Conservation (phyloP, 2,888 invertebrate species). For the Epinotia brunnichana region DNA sequence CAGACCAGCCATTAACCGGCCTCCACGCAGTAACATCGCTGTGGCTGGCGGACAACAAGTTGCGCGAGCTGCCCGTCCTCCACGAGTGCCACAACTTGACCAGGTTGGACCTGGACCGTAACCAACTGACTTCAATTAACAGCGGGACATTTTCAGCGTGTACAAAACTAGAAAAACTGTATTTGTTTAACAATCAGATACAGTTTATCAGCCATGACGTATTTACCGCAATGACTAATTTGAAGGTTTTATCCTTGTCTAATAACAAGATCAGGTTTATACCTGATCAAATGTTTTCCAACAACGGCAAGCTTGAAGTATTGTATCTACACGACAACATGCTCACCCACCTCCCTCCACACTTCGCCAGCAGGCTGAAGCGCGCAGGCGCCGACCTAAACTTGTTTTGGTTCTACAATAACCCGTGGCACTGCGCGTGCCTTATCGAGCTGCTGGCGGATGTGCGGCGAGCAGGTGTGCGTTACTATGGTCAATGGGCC, state of each 20-base stretch:
- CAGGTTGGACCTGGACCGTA: not conserved
- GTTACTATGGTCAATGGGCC: not conserved
- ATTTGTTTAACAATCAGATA: not conserved
- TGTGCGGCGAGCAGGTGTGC: not conserved
- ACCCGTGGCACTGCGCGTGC: conserved; percentile 13
- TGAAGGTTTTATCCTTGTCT: not conserved
- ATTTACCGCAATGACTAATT: not conserved
- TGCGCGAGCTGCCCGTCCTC: conserved; percentile 1
- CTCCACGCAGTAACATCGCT: too few relatives aligned
- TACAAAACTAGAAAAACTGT: not conserved
- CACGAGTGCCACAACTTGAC: not conserved
- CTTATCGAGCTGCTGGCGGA: conserved; percentile 3
- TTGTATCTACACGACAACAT: not conserved
- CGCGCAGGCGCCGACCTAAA: not conserved
- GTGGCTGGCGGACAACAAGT: not conserved
- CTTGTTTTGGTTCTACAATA: not conserved
- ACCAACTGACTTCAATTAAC: not conserved
- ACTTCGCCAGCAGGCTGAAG: not conserved
- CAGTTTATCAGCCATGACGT: not conserved
- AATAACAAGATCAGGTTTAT: not conserved
- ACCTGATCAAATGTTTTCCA: not conserved
- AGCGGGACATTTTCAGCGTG: not conserved
- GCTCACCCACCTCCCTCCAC: not conserved
- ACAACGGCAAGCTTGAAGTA: not conserved
- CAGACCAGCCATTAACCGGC: not conserved